A percentile compares a stretch with the other conserved stretches of the same genome.
phyloP scores from a whole-genome alignment of 2,888 invertebrate species.

The Latrodectus elegans region DNA sequence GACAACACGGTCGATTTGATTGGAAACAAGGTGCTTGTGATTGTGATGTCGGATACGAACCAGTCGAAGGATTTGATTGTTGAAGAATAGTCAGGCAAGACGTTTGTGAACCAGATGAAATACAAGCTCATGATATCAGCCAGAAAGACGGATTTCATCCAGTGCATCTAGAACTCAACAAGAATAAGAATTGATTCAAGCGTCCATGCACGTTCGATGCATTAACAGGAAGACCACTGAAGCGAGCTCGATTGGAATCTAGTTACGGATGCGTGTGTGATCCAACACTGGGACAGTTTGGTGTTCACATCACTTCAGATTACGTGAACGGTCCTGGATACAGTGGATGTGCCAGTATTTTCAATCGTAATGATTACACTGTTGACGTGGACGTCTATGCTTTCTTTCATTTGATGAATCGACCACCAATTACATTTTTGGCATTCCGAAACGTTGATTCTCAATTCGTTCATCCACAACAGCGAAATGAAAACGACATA shows the following conservation, averaged over 20 bases:
- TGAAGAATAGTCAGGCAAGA: not conserved
- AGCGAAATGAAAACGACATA: not conserved
- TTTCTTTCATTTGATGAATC: constrained; percentile 14
- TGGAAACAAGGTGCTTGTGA: not conserved
- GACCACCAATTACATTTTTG: not conserved
- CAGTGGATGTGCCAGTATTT: constrained; percentile 9
- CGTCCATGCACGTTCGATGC: constrained; percentile 34
- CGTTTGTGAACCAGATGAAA: constrained; percentile 1
- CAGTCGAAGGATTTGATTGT: not conserved
- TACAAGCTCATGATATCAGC: not conserved
- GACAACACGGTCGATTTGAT: constrained; percentile 1
- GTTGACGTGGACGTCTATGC: not conserved
- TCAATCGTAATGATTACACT: not conserved
- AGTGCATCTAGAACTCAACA: not conserved
- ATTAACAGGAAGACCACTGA: not conserved
- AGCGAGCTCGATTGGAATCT: not conserved
- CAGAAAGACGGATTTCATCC: not conserved
- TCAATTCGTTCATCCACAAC: not conserved
- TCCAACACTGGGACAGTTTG: not conserved
- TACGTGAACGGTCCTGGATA: not conserved
- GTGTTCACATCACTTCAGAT: not conserved
- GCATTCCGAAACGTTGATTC: not conserved
- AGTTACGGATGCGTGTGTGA: constrained; percentile 14
- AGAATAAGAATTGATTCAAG: constrained; percentile 17
- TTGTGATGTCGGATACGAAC: not conserved